Evolutionary conservation across 2,113 vertebrate genomes (phyloP).

Genomic region (Notiomystis cincta): DNA sequence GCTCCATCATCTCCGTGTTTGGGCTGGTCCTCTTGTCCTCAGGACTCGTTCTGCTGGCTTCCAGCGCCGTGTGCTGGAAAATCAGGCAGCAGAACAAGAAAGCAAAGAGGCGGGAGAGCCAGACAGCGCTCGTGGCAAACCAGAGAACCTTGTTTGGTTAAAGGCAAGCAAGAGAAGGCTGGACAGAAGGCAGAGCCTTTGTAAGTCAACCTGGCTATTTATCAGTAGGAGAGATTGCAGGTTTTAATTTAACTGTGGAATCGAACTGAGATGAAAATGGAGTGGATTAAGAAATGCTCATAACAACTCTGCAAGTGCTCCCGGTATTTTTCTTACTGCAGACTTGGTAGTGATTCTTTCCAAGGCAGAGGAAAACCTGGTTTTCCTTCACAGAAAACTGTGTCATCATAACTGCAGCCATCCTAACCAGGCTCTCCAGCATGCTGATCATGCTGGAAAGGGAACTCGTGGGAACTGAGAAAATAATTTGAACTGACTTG

Average conservation of each 20-base stretch:
- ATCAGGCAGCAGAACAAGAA: constrained; percentile 85
- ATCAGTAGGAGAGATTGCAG: background rate
- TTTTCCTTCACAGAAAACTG: constrained; percentile 2
- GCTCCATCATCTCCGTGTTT: constrained; percentile 91
- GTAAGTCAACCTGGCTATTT: constrained; percentile 31
- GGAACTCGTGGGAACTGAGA: constrained; percentile 18
- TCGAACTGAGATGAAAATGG: background rate
- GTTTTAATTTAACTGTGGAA: constrained; percentile 12
- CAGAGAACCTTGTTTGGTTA: constrained; percentile 83
- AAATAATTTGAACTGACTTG: background rate
- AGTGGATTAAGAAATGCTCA: background rate
- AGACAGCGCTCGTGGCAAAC: constrained; percentile 83
- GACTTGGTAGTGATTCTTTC: constrained; percentile 30
- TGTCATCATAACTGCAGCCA: background rate
- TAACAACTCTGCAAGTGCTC: background rate
- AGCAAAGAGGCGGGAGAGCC: constrained; percentile 89
- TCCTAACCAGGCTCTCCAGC: background rate
- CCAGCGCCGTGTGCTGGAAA: constrained; percentile 87
- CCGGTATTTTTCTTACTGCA: constrained; percentile 30
- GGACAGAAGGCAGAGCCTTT: background rate
- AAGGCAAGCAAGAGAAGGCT: background rate
- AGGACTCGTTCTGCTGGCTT: constrained; percentile 83
- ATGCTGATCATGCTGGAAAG: constrained; percentile 47
- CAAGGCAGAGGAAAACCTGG: background rate
- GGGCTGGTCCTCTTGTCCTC: constrained; percentile 86